A percentile compares a stretch with the other conserved stretches of the same genome.
Conservation (phyloP, 92 coral and sea anemone genomes). For the Epizoanthus stellaris region DNA sequence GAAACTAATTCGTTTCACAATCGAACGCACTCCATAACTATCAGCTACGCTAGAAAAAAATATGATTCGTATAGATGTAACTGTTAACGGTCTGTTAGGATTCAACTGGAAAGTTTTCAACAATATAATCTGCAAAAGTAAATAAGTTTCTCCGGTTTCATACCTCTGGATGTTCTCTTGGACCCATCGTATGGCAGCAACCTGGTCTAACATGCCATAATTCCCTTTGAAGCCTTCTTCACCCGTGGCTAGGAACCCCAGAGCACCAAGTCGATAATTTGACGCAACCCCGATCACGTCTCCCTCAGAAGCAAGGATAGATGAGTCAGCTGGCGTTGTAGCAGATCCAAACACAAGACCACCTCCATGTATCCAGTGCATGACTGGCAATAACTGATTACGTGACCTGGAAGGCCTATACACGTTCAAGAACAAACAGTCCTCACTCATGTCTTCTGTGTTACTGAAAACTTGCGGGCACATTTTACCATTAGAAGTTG, state of each 20-base stretch:
- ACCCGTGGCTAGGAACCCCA: slow-evolving; percentile 14
- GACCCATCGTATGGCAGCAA: slow-evolving; percentile 14
- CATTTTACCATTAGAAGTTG: too few species aligned
- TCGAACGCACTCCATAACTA: too few species aligned
- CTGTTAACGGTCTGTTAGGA: too few species aligned
- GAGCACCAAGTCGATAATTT: slow-evolving; percentile 5
- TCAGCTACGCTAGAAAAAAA: too few species aligned
- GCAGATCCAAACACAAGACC: slow-evolving; percentile 8
- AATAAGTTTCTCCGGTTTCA: too few species aligned
- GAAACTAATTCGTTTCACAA: too few species aligned
- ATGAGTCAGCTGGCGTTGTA: not conserved
- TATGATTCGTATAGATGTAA: too few species aligned
- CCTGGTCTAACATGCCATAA: slow-evolving; percentile 24
- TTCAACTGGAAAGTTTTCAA: too few species aligned
- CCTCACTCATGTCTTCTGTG: not conserved
- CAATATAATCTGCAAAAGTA: too few species aligned
- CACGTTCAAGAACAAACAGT: slow-evolving; percentile 5
- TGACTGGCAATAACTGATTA: not conserved
- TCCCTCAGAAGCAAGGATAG: slow-evolving; percentile 17
- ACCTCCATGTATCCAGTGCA: slow-evolving; percentile 42
- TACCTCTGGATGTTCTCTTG: slow-evolving; percentile 15
- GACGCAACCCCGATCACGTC: slow-evolving; percentile 1
- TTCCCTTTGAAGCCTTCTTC: not conserved
- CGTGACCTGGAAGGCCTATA: not conserved
- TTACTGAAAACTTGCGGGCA: too few species aligned